Evolutionary conservation across 1,140 invertebrate species (phyloP).

Genomic region (Calliphora vicina): DNA sequence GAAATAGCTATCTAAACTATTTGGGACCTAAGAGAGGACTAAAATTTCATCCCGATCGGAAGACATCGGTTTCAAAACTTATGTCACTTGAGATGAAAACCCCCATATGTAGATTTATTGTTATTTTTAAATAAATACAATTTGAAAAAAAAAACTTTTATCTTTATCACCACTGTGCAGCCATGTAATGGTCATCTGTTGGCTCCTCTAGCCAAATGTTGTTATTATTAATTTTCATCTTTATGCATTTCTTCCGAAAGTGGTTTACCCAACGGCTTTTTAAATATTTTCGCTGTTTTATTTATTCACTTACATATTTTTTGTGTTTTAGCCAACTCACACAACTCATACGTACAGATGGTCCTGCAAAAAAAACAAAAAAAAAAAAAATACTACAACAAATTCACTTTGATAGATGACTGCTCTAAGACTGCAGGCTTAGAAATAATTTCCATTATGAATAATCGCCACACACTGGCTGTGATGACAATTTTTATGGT

Average conservation of each 20-base stretch:
- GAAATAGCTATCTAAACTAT: too few species aligned
- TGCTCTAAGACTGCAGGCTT: background rate
- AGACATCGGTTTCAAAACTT: too few species aligned
- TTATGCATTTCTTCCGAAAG: constrained; percentile 13
- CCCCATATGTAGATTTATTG: too few species aligned
- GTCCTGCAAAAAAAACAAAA: background rate
- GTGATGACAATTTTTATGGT: constrained; percentile 13
- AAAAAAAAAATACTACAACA: background rate
- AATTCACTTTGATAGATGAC: constrained; percentile 5
- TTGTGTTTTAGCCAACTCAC: background rate
- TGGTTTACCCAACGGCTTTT: background rate
- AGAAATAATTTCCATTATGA: background rate
- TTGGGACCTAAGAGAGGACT: too few species aligned
- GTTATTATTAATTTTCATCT: background rate
- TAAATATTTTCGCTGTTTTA: background rate
- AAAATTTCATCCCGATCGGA: too few species aligned
- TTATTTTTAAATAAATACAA: too few species aligned
- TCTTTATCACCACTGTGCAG: too few species aligned
- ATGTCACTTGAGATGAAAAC: too few species aligned
- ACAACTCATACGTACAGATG: background rate
- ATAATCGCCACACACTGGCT: background rate
- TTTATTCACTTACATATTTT: background rate
- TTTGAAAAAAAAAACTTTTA: too few species aligned
- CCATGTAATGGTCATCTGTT: too few species aligned
- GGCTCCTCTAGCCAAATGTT: background rate